Percentiles rank a stretch among this genome's conserved stretches.
Conservation (phyloP, 1,140 invertebrate genomes). For the Leptoteleia sp. region DNA sequence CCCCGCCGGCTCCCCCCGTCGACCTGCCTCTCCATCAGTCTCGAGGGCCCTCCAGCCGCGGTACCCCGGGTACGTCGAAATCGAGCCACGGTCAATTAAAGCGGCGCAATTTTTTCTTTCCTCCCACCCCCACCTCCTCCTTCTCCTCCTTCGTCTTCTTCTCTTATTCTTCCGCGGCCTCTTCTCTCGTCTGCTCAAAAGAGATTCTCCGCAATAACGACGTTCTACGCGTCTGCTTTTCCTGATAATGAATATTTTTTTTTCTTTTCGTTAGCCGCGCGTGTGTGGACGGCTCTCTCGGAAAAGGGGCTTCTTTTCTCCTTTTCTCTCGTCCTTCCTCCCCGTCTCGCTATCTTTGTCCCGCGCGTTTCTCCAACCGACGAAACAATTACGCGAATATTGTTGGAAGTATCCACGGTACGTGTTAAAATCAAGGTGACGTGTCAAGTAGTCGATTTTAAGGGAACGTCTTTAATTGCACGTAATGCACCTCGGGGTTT, state of each 20-base stretch:
- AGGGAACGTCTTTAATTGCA: no score
- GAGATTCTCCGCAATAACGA: slow-evolving; percentile 60
- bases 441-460: no score
- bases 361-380: no score
- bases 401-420: no score
- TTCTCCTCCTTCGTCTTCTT: slow-evolving; percentile 17
- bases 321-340: no score
- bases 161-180: slow-evolving; percentile 32
- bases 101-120: slow-evolving; percentile 70
- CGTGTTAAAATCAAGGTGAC: no score
- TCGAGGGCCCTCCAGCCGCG: slow-evolving; percentile 66
- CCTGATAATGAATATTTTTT: slow-evolving; percentile 53
- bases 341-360: no score
- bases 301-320: no score
- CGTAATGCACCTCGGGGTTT: no score
- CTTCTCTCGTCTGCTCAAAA: slow-evolving; percentile 34
- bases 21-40: slow-evolving; percentile 64
- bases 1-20: slow-evolving; percentile 2
- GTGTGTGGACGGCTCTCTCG: not conserved
- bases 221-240: slow-evolving; percentile 45
- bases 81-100: slow-evolving; percentile 77
- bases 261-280: not conserved
- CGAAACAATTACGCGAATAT: no score
- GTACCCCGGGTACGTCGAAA: slow-evolving; percentile 74
- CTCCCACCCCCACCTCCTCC: no score